Evolutionary conservation across 1,140 invertebrate genomes (phyloP), one percentile per base, ranked within the genome.

Genomic region (Lepidurus arcticus): DNA sequence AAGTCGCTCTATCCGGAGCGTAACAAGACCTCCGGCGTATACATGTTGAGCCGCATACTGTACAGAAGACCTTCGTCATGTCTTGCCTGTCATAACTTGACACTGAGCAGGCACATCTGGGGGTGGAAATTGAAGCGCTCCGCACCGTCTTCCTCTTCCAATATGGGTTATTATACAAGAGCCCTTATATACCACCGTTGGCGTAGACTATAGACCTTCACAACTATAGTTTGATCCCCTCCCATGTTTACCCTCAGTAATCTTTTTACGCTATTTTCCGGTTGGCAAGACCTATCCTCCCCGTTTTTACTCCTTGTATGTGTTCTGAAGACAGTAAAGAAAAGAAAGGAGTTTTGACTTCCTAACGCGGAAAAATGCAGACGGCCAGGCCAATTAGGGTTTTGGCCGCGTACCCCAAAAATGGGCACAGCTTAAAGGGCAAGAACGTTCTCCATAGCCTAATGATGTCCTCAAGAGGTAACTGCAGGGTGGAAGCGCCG

Each of bases 391-490:
- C 53, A 65, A 65, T 65, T 65, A 65, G 13, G 53, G 53, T 65
- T 65, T 65, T 65, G 53, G 53, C 16, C 13, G n/a, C 53, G 9
- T 65, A 65, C 53, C 53, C 16, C 21, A 65, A 65, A 65, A 65
- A 65, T 65, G 53, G 16, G 16, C 13, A 1, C 9, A 65, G 53
- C 53, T 16, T 65, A 65, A 65, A 65, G 16, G 53, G 53, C 6
- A 16, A 65, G 53, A 65, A 13, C 53, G 21, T 65, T 65, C 53
- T 65, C 53, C 13, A 16, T n/a, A 13, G 53, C 16, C 53, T 65
- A 65, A 65, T 65, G 53, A 65, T 65, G 53, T 65, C n/a, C 53
- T 65, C 53, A 65, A n/a, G 53, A 65, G 53, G 53, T n/a, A 65
- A 65, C n/a, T 65, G 16, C 6, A 21, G 53, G 53, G 53, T 65